Evolutionary conservation across 2,797 vertebrate genomes (phyloP).

Genomic region (Loris lydekkerianus): DNA sequence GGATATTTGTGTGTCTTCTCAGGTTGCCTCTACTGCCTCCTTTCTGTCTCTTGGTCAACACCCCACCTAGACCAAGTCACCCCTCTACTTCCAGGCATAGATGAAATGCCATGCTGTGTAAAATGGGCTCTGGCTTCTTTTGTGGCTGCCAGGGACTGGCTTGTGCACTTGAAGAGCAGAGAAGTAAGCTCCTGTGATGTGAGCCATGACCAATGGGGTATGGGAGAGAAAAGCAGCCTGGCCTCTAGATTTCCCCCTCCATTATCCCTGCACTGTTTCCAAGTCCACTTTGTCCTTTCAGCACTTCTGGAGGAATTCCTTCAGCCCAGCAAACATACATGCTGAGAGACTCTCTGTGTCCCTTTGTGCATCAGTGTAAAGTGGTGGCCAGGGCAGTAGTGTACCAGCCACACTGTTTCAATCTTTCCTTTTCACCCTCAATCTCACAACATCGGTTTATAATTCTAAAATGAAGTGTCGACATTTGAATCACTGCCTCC

Average conservation of each 20-base stretch:
- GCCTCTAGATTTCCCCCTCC: background rate
- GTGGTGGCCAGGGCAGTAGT: background rate
- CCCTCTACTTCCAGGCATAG: background rate
- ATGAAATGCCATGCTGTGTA: background rate
- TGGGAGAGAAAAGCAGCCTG: background rate
- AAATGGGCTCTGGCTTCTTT: background rate
- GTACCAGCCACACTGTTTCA: background rate
- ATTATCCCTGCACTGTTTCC: background rate
- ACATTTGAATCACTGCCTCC: background rate
- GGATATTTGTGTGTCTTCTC: background rate
- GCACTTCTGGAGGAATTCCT: background rate
- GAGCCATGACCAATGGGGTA: background rate
- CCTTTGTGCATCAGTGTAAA: too few species aligned
- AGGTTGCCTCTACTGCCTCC: background rate
- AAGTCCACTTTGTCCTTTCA: background rate
- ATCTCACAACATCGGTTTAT: background rate
- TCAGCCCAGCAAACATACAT: background rate
- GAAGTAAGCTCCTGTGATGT: too few species aligned
- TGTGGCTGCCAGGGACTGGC: background rate
- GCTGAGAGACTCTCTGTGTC: too few species aligned
- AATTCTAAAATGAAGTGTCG: background rate
- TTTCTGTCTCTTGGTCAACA: background rate
- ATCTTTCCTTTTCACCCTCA: background rate
- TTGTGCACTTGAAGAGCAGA: background rate
- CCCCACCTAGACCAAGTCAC: background rate